Evolutionary conservation across 2,797 vertebrate genomes (phyloP).

Genomic region (Sebastes glaucus): DNA sequence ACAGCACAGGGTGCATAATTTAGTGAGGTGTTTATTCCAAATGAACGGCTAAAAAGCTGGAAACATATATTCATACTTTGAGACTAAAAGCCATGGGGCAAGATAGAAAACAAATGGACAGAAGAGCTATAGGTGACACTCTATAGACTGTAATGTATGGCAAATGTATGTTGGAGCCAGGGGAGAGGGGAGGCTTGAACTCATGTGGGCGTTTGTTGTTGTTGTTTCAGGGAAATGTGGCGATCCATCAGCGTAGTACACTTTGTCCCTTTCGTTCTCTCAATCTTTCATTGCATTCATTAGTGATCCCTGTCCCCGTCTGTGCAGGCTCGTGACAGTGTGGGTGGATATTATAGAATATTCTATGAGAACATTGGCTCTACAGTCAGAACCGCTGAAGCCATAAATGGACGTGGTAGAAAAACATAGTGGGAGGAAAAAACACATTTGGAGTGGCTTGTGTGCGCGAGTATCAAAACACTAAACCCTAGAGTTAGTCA

Average conservation of each 20-base stretch:
- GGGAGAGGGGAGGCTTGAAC: background rate
- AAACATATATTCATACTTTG: background rate
- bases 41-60: background rate
- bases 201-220: slow-evolving; percentile 7
- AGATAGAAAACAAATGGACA: background rate
- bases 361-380: slow-evolving; percentile 18
- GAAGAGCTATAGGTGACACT: background rate
- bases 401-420: background rate
- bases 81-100: background rate
- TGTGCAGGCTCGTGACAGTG: background rate
- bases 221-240: background rate
- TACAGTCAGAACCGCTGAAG: background rate
- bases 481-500: background rate
- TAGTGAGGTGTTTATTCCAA: background rate
- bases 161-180: background rate
- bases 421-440: slow-evolving; percentile 2
- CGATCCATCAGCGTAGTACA: background rate
- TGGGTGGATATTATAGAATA: slow-evolving; percentile 41
- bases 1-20: background rate
- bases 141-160: too few species aligned
- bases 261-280: background rate
- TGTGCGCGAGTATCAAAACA: background rate
- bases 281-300: slow-evolving; percentile 17
- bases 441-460: slow-evolving; percentile 4
- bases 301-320: slow-evolving; percentile 3